Percentiles rank a stretch among this genome's conserved stretches.
Evolutionary conservation across 2,113 vertebrate species (phyloP).

Genomic region (Pao palembangensis): DNA sequence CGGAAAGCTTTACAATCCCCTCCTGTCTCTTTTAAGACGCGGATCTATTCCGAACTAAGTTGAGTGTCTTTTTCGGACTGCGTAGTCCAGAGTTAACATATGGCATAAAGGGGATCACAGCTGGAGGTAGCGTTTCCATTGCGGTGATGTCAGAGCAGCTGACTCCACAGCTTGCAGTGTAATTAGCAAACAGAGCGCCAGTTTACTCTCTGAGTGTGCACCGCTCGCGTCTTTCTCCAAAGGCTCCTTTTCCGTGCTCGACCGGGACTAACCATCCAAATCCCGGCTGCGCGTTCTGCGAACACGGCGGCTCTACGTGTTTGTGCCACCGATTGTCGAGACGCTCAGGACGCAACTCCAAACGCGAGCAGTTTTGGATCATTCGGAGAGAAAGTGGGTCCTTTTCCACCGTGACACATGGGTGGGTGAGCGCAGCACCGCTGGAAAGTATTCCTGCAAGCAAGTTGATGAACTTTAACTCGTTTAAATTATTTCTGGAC

Average conservation of each 20-base stretch:
- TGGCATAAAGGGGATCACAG: conserved; percentile 85
- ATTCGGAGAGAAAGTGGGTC: conserved; percentile 35
- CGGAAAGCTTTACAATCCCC: too few relatives aligned
- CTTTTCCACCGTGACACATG: conserved; percentile 34
- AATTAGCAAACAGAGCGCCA: conserved; percentile 86
- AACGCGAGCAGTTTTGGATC: conserved; percentile 26
- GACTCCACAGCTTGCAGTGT: conserved; percentile 92
- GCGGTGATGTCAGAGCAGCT: conserved; percentile 94
- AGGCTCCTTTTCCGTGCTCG: conserved; percentile 28
- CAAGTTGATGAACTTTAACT: conserved; percentile 40
- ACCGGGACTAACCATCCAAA: conserved; percentile 33
- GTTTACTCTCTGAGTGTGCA: conserved; percentile 72
- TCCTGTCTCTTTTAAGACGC: conserved; percentile 34
- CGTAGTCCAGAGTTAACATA: conserved; percentile 78
- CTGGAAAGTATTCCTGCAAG: conserved; percentile 28
- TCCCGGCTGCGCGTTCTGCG: conserved; percentile 43
- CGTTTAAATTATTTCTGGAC: neutral
- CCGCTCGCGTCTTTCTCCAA: conserved; percentile 22
- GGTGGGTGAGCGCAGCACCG: conserved; percentile 54
- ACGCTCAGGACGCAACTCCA: neutral
- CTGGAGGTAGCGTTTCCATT: conserved; percentile 87
- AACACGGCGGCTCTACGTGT: conserved; percentile 38
- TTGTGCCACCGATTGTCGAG: neutral
- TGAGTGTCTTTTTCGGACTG: conserved; percentile 70
- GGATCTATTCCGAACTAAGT: conserved; percentile 66